A percentile compares a stretch with the other conserved stretches of the same genome.
phyloP scores from a whole-genome alignment of 1,140 invertebrate genomes.

The Drosophila willistoni region DNA sequence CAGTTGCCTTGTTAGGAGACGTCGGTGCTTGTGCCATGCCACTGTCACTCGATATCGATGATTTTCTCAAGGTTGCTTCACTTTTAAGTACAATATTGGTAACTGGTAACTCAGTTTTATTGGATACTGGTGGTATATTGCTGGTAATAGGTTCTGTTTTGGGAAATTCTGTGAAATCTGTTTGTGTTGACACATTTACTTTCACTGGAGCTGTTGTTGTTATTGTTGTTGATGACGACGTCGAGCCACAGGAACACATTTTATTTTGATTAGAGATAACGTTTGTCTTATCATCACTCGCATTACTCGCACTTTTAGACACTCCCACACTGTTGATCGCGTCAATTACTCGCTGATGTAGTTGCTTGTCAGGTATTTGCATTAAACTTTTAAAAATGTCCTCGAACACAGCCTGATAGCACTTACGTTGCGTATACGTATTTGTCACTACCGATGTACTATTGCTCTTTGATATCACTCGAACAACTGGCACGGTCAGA shows the following conservation, averaged over 20 bases:
- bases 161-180: constrained; percentile 28
- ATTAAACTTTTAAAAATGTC: constrained; percentile 73
- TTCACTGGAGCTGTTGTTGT: constrained; percentile 16
- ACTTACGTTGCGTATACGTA: constrained; percentile 66
- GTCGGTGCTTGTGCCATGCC: not conserved
- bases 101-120: not conserved
- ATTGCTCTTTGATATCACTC: constrained; percentile 23
- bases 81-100: constrained; percentile 9
- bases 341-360: constrained; percentile 70
- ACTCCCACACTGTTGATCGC: constrained; percentile 59
- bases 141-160: not conserved
- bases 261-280: constrained; percentile 43
- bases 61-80: constrained; percentile 7
- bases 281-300: constrained; percentile 29
- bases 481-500: constrained; percentile 14
- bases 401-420: constrained; percentile 53
- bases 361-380: constrained; percentile 66
- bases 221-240: too few species aligned
- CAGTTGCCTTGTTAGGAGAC: not conserved
- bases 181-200: constrained; percentile 59
- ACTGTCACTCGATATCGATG: not conserved
- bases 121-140: too few species aligned
- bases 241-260: constrained; percentile 38
- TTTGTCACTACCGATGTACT: constrained; percentile 22
- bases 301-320: not conserved